Evolutionary conservation across 2,113 vertebrate species (phyloP), one percentile per base, ranked within the genome.

Genomic region (Gallinago jamesoni): DNA sequence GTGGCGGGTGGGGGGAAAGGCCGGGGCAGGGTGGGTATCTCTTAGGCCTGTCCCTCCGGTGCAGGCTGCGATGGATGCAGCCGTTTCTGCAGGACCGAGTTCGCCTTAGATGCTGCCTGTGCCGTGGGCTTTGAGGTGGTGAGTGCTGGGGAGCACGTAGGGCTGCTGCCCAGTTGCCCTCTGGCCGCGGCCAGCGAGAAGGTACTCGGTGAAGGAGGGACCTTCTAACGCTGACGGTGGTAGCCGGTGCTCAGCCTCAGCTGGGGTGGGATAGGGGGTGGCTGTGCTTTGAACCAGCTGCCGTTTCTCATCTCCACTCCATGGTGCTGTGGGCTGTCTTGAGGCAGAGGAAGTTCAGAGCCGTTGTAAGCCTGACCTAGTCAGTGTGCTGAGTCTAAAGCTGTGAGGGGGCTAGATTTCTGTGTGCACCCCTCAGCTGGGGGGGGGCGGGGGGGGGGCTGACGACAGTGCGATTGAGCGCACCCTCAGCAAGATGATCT

Each of bases 251-350:
- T 48, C 20, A 4, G 53, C 24, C 47, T 6, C 25, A 14, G 3
- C 5, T 8, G 10, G 20, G 10, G 2, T 9, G 2, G n/a, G 23
- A 7, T 18, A 12, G 27, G 27, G 15, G 6, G 9, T 39, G 37
- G 6, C 14, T 4, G 28, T 21, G 6, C 75, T 64, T 67, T 10
- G 24, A 53, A 21, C 21, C 6, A 17, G 1, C 57, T 12, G 9
- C 14, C 17, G 0, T 27, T 50, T 28, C 16, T 35, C 1, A 0
- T 3, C 4, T 17, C 7, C 13, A 0, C 3, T 14, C 16, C 21
- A 11, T 21, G 1, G 35, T 16, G 52, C 33, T 70, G 33, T 5
- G 41, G 37, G 30, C 11, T 37, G 19, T 37, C 33, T 75, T 4
- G 19, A 45, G 12, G 7, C n/a, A 10, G 41, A 11, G 41, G 3